These are phyloP conservation scores for Lagopus muta DNA, from an alignment of 2,113 vertebrate species.

Conservation along the genomic window DNA sequence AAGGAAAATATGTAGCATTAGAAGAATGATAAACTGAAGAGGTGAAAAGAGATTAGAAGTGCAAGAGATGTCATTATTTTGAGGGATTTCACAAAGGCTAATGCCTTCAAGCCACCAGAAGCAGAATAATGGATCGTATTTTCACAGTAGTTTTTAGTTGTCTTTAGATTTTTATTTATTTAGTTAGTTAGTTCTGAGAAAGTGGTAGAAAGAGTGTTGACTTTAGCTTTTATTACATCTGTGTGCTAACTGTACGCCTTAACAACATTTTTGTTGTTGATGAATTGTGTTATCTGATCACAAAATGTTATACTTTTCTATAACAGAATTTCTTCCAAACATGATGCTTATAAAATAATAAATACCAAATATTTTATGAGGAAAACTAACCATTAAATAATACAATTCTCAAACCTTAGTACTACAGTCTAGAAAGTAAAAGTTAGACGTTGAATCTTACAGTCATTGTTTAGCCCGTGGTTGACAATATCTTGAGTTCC, in stretches of 20 bases:
- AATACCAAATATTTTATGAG: neutral
- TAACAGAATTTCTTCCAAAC: neutral
- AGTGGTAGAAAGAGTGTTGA: neutral
- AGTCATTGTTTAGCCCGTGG: neutral
- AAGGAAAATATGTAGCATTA: neutral
- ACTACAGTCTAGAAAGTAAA: neutral
- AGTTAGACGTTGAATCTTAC: neutral
- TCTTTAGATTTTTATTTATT: neutral
- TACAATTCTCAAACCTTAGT: neutral
- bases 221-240: neutral
- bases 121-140: neutral
- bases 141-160: neutral
- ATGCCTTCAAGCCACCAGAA: neutral
- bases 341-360: neutral
- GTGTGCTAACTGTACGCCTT: neutral
- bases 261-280: neutral
- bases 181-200: neutral
- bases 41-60: neutral
- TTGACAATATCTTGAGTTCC: neutral
- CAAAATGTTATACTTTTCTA: neutral
- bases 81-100: neutral
- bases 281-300: neutral
- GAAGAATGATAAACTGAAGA: neutral
- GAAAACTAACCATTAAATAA: neutral
- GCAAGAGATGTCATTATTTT: neutral